Evolutionary conservation across 2,113 vertebrate species (phyloP).

Genomic region (Paraplagusia blochii): DNA sequence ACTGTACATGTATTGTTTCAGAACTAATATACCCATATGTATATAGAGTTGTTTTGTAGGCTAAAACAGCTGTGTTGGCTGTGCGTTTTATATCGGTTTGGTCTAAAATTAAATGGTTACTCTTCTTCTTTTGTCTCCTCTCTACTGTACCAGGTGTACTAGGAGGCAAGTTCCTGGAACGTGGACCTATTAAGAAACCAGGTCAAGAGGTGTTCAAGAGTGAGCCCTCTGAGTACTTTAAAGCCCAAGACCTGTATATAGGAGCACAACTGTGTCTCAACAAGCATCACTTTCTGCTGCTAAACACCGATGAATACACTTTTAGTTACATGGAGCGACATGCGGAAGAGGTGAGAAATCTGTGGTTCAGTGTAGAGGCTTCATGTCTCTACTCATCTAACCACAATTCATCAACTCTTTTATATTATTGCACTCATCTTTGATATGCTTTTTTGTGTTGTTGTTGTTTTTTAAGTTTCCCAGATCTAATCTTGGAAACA

Average conservation of each 20-base stretch:
- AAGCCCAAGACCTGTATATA: conserved; percentile 82
- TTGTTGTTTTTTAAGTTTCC: conserved; percentile 77
- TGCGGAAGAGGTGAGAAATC: conserved; percentile 77
- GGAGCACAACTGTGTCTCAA: conserved; percentile 82
- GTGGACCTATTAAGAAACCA: conserved; percentile 82
- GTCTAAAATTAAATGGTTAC: too few species aligned
- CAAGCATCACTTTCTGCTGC: conserved; percentile 78
- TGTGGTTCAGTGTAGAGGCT: too few species aligned
- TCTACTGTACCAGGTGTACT: conserved; percentile 73
- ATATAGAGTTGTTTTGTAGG: too few species aligned
- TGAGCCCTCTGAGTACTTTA: conserved; percentile 80
- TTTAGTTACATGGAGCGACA: conserved; percentile 88
- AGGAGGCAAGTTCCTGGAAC: conserved; percentile 86
- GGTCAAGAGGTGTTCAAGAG: conserved; percentile 87
- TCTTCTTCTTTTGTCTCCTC: neutral
- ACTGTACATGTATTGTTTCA: too few species aligned
- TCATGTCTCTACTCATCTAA: too few species aligned
- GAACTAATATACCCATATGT: too few species aligned
- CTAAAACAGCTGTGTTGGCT: too few species aligned
- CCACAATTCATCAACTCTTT: too few species aligned
- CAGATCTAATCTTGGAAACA: conserved; percentile 69
- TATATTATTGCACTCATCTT: neutral
- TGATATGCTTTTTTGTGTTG: neutral
- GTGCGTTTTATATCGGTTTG: too few species aligned
- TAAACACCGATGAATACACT: conserved; percentile 87